These are phyloP conservation scores for Hormaphis cornu DNA, from an alignment of 1,140 invertebrate genomes.

Conservation along the genomic window DNA sequence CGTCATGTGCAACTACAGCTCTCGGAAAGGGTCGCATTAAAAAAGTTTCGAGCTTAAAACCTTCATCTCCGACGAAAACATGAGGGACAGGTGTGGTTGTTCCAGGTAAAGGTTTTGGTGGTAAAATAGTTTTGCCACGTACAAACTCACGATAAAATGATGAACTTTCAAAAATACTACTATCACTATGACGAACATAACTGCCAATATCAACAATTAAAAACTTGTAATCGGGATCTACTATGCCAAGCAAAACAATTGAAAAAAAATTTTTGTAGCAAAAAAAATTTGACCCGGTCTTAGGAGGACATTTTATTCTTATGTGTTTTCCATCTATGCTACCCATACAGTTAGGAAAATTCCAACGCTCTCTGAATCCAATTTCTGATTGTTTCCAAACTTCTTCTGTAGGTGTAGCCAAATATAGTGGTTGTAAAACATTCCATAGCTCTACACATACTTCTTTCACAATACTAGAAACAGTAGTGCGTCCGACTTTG, in stretches of 20 bases:
- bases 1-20: neutral
- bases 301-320: slow-evolving; percentile 34
- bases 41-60: neutral
- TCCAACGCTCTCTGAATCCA: slow-evolving; percentile 38
- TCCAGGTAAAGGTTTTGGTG: slow-evolving; percentile 28
- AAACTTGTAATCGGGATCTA: slow-evolving; percentile 34
- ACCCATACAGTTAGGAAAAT: too few relatives aligned
- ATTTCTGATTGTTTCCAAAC: slow-evolving; percentile 38
- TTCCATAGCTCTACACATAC: neutral
- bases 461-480: slow-evolving; percentile 10
- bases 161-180: slow-evolving; percentile 40
- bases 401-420: neutral
- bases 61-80: slow-evolving; percentile 21
- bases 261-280: slow-evolving; percentile 42
- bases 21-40: neutral
- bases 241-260: slow-evolving; percentile 34
- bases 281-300: slow-evolving; percentile 35
- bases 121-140: slow-evolving; percentile 31
- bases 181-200: slow-evolving; percentile 39
- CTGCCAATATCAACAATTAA: slow-evolving; percentile 32
- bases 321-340: slow-evolving; percentile 41
- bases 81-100: slow-evolving; percentile 27
- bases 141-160: slow-evolving; percentile 34
- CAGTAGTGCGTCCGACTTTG: slow-evolving; percentile 7
- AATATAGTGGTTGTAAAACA: neutral